These are phyloP conservation scores for Tromatobia lineatoria DNA, from an alignment of 2,888 invertebrate species.

Conservation along the genomic window DNA sequence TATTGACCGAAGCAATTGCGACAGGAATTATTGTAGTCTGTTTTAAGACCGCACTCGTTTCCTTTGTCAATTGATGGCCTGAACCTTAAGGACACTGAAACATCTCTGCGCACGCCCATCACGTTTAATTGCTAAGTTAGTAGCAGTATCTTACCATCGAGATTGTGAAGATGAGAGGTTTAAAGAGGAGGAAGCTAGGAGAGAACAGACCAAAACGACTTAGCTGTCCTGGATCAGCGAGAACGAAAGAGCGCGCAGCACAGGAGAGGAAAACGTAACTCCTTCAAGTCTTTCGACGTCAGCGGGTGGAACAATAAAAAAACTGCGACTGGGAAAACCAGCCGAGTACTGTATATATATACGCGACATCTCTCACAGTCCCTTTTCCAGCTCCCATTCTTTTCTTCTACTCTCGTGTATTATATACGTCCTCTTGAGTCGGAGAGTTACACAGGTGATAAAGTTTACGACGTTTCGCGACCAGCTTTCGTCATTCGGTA, in stretches of 20 bases:
- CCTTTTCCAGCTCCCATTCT: slow-evolving; percentile 36
- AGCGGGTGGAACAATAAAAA: slow-evolving; percentile 75
- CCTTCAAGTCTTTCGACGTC: slow-evolving; percentile 68
- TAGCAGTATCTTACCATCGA: slow-evolving; percentile 32
- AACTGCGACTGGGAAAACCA: slow-evolving; percentile 37
- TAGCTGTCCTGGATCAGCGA: slow-evolving; percentile 31
- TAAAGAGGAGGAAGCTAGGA: not conserved
- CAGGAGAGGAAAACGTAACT: slow-evolving; percentile 35
- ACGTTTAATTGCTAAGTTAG: slow-evolving; percentile 33
- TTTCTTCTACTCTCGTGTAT: slow-evolving; percentile 34
- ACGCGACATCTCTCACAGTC: slow-evolving; percentile 23
- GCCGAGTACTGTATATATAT: slow-evolving; percentile 35
- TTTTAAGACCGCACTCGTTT: slow-evolving; percentile 17
- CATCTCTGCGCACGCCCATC: not conserved
- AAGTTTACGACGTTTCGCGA: slow-evolving; percentile 77
- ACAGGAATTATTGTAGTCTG: slow-evolving; percentile 14
- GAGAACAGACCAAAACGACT: slow-evolving; percentile 22
- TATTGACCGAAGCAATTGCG: slow-evolving; percentile 1
- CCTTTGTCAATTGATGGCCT: not conserved
- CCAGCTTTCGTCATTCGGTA: slow-evolving; percentile 68
- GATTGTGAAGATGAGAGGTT: slow-evolving; percentile 25
- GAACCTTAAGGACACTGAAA: slow-evolving; percentile 14
- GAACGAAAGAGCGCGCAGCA: slow-evolving; percentile 2
- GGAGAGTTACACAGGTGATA: slow-evolving; percentile 72
- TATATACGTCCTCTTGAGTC: slow-evolving; percentile 16